A percentile compares a stretch with the other conserved stretches of the same genome.
Conservation (phyloP, 2,888 invertebrate genomes). For the Cactoblastis cactorum region DNA sequence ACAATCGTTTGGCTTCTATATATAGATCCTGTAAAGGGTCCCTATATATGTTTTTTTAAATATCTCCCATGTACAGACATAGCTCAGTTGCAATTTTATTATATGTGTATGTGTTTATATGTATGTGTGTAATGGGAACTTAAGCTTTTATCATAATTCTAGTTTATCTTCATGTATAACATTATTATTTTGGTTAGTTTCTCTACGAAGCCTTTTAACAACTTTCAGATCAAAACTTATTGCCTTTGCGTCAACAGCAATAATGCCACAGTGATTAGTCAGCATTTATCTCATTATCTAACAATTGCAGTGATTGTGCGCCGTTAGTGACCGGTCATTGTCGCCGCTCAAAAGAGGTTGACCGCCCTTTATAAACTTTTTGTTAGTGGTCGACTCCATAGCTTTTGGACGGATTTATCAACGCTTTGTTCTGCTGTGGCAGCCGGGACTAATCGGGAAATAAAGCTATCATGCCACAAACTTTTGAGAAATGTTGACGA, state of each 20-base stretch:
- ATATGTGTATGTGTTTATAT: no score
- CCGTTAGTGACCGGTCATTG: slow-evolving; percentile 6
- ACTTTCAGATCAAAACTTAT: neutral
- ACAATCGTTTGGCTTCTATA: no score
- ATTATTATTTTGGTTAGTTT: no score
- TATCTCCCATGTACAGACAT: no score
- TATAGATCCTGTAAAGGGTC: no score
- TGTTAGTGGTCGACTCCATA: neutral
- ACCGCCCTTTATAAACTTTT: slow-evolving; percentile 20
- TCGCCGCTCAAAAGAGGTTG: neutral
- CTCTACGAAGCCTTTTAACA: no score
- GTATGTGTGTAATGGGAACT: no score
- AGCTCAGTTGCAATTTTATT: no score
- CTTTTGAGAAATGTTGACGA: neutral
- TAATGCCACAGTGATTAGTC: neutral
- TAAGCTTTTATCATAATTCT: no score
- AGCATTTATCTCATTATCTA: slow-evolving; percentile 3
- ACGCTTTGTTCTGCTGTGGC: neutral
- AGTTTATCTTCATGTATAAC: no score
- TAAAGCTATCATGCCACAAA: neutral
- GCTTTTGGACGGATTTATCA: neutral
- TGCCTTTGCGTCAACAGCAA: neutral
- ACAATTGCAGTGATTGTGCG: neutral
- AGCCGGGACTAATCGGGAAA: neutral
- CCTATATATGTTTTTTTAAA: no score